Percentiles rank a stretch among this genome's conserved stretches.
Conservation (phyloP, 2,113 vertebrate genomes). For the Pithys albifrons region DNA sequence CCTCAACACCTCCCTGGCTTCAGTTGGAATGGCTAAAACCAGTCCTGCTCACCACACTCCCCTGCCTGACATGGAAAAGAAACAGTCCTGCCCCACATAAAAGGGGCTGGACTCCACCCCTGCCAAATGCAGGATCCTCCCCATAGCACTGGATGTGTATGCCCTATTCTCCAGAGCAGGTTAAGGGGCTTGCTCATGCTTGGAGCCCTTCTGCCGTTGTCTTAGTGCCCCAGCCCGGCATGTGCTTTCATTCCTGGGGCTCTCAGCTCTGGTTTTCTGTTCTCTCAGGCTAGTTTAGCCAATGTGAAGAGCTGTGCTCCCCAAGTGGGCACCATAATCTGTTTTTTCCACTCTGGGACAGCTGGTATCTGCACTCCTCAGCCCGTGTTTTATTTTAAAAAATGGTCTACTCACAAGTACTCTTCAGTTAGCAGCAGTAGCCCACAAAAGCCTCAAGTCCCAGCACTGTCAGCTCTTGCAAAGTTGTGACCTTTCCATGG, state of each 20-base stretch:
- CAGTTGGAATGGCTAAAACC: not conserved
- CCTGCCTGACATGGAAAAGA: not conserved
- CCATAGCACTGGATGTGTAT: not conserved
- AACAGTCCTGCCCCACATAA: fast-evolving
- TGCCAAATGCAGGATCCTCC: fast-evolving
- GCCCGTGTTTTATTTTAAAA: not conserved
- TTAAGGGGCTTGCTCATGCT: fast-evolving
- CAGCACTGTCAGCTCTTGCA: fast-evolving
- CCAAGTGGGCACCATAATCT: fast-evolving
- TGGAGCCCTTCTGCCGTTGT: not conserved
- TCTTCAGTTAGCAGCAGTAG: not conserved
- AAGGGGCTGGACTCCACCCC: not conserved
- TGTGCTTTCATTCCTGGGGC: not conserved
- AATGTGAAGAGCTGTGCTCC: not conserved
- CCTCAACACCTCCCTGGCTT: not conserved
- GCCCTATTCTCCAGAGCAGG: not conserved
- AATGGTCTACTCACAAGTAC: not conserved
- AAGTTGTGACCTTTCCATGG: not conserved
- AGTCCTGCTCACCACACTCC: fast-evolving
- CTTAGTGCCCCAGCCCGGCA: not conserved
- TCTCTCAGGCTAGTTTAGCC: not conserved
- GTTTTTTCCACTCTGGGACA: not conserved
- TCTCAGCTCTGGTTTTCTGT: not conserved
- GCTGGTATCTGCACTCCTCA: not conserved
- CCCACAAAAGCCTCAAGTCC: not conserved